Conservation (phyloP, 2,113 vertebrate genomes). For the Burhinus bistriatus region DNA sequence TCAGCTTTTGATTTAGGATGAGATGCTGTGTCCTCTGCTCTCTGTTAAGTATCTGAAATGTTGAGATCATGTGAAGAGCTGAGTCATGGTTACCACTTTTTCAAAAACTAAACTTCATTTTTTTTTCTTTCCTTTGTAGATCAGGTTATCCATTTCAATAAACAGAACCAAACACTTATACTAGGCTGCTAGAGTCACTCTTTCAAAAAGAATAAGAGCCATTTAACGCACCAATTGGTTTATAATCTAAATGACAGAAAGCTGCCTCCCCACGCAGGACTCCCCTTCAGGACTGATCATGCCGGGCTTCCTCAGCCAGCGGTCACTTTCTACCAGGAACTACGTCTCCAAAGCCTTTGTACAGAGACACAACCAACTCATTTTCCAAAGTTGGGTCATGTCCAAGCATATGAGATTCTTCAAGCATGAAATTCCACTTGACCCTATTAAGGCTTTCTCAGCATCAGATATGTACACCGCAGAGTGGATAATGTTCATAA, state of each 20-base stretch:
- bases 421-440: slow-evolving; percentile 79
- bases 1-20: neutral
- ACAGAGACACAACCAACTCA: slow-evolving; percentile 44
- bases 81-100: neutral
- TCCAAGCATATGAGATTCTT: slow-evolving; percentile 73
- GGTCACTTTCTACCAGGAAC: slow-evolving; percentile 20
- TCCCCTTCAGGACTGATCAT: neutral
- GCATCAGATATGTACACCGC: slow-evolving; percentile 57
- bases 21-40: neutral
- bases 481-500: slow-evolving; percentile 73
- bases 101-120: rapidly evolving
- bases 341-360: slow-evolving; percentile 57
- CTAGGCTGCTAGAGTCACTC: neutral
- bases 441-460: slow-evolving; percentile 70
- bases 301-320: neutral
- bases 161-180: neutral
- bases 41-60: neutral
- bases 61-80: neutral
- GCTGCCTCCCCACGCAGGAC: neutral
- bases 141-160: neutral
- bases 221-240: neutral
- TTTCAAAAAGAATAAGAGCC: neutral
- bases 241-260: neutral
- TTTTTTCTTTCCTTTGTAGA: neutral
- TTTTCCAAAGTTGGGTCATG: slow-evolving; percentile 70